Percentiles rank a stretch among this genome's conserved stretches.
phyloP scores from a whole-genome alignment of 2,888 invertebrate genomes.

The Helicoverpa assulta region DNA sequence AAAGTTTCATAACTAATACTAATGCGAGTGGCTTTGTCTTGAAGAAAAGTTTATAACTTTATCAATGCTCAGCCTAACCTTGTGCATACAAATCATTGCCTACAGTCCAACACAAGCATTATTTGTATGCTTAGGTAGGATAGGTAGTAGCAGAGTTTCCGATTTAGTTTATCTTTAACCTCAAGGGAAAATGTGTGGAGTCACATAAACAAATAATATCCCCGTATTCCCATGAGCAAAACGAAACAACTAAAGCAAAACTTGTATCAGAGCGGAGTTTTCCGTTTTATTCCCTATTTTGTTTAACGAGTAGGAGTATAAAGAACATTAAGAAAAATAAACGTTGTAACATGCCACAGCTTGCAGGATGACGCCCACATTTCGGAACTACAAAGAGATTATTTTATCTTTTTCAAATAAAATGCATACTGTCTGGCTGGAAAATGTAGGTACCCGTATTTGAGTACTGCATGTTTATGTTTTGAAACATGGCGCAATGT shows the following conservation, averaged over 20 bases:
- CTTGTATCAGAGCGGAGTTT: not conserved
- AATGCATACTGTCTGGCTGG: conserved; percentile 24
- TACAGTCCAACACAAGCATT: too few species aligned
- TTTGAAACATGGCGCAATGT: not conserved
- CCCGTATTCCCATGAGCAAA: not conserved
- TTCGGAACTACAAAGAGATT: conserved; percentile 44
- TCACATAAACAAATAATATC: not conserved
- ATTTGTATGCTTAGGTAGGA: too few species aligned
- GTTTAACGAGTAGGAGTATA: conserved; percentile 32
- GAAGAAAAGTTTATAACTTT: too few species aligned
- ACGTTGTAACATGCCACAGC: conserved; percentile 22
- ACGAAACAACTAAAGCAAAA: not conserved
- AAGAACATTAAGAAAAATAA: conserved; percentile 38
- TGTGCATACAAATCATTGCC: too few species aligned
- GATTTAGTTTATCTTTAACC: not conserved
- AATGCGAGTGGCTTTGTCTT: too few species aligned
- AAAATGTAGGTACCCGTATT: not conserved
- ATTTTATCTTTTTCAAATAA: conserved; percentile 43
- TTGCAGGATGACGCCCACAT: conserved; percentile 33
- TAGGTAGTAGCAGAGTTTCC: not conserved
- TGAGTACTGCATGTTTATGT: not conserved
- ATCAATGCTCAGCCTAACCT: too few species aligned
- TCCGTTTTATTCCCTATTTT: conserved; percentile 15
- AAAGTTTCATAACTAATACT: not conserved
- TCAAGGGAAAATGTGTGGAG: not conserved